Evolutionary conservation across 2,113 vertebrate genomes (phyloP).

Genomic region (Jaculus jaculus): DNA sequence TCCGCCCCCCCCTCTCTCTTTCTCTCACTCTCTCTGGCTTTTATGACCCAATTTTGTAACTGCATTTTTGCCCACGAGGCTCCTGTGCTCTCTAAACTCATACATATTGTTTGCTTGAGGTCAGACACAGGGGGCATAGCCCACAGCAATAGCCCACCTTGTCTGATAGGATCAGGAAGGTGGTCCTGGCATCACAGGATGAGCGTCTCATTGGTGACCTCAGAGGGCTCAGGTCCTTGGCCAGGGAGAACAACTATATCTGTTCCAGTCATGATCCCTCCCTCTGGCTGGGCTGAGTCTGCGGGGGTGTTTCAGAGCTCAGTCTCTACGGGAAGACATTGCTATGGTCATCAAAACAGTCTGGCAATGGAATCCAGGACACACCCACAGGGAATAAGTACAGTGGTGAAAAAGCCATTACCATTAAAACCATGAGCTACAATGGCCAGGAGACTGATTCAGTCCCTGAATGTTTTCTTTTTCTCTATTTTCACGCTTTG

Average conservation of each 20-base stretch:
- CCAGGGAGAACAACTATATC: slow-evolving; percentile 75
- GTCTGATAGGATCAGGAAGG: slow-evolving; percentile 65
- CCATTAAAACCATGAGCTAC: slow-evolving; percentile 28
- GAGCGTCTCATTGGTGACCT: slow-evolving; percentile 64
- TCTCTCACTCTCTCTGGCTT: no score
- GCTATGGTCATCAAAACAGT: slow-evolving; percentile 72
- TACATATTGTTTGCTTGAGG: slow-evolving; percentile 52
- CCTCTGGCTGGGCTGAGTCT: slow-evolving; percentile 71
- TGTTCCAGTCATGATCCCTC: slow-evolving; percentile 74
- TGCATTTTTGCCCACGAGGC: neutral
- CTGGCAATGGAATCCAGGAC: slow-evolving; percentile 72
- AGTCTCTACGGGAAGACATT: slow-evolving; percentile 70
- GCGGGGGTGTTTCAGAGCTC: slow-evolving; percentile 70
- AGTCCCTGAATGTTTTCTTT: neutral
- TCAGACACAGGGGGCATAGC: neutral
- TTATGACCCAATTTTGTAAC: neutral
- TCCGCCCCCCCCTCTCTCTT: no score
- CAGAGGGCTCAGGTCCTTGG: slow-evolving; percentile 62
- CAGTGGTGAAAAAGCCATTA: slow-evolving; percentile 71
- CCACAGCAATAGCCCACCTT: slow-evolving; percentile 33
- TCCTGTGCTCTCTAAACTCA: neutral
- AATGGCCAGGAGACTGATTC: neutral
- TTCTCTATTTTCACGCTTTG: neutral
- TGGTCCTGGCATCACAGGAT: slow-evolving; percentile 52
- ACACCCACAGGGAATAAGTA: slow-evolving; percentile 74